A percentile compares a stretch with the other conserved stretches of the same genome.
These are phyloP conservation scores for Eumeta japonica DNA, from an alignment of 1,140 invertebrate genomes.

Conservation along the genomic window DNA sequence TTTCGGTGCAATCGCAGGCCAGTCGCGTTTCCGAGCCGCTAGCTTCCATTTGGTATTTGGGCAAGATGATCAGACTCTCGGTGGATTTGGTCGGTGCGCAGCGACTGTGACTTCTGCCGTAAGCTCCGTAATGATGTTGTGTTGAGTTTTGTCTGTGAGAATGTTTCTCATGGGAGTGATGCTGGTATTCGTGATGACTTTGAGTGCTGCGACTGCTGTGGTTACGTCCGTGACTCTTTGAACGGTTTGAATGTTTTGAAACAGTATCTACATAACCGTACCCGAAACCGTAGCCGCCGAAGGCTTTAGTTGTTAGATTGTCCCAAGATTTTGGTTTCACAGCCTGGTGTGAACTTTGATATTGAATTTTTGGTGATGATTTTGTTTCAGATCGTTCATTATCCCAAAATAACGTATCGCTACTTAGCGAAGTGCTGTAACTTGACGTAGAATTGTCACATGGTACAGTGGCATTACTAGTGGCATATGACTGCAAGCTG, in stretches of 20 bases:
- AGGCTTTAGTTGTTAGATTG: conserved; percentile 78
- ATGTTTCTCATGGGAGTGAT: conserved; percentile 45
- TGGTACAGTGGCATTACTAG: conserved; percentile 61
- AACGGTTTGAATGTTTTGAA: conserved; percentile 56
- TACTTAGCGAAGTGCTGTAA: conserved; percentile 80
- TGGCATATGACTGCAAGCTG: conserved; percentile 77
- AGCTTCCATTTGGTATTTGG: conserved; percentile 60
- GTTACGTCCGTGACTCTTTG: conserved; percentile 50
- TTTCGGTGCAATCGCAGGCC: conserved; percentile 68
- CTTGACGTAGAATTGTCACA: conserved; percentile 70
- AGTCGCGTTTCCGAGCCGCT: conserved; percentile 64
- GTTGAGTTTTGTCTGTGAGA: conserved; percentile 52
- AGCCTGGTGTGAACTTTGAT: conserved; percentile 53
- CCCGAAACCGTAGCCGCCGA: conserved; percentile 80
- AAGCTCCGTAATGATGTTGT: conserved; percentile 47
- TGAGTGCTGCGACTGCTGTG: conserved; percentile 44
- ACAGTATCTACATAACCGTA: conserved; percentile 76
- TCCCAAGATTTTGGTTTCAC: conserved; percentile 86
- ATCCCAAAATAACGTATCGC: conserved; percentile 82
- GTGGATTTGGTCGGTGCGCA: conserved; percentile 70
- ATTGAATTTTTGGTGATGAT: conserved; percentile 51
- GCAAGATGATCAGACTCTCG: conserved; percentile 69
- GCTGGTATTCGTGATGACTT: conserved; percentile 55
- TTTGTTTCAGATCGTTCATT: conserved; percentile 42
- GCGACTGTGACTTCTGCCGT: conserved; percentile 37